Percentiles rank a stretch among this genome's conserved stretches.
These are phyloP conservation scores for Cecropterus lyciades DNA, from an alignment of 1,140 invertebrate genomes.

Conservation along the genomic window DNA sequence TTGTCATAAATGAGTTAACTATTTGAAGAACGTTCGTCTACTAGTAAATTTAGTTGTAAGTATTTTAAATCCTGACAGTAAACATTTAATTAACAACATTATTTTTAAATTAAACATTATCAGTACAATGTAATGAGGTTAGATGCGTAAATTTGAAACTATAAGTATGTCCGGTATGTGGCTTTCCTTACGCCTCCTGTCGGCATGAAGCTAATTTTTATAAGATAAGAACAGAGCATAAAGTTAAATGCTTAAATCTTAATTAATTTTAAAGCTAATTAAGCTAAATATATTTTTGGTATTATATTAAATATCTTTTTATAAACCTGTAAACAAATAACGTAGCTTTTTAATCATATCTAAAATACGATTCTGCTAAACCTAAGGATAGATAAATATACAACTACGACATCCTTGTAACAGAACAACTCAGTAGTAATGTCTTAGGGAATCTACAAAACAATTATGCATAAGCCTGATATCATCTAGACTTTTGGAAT, in stretches of 20 bases:
- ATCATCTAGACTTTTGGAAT: too few species aligned
- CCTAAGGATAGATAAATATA: background rate
- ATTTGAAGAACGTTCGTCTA: too few species aligned
- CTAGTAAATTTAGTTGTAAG: too few species aligned
- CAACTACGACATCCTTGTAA: too few species aligned
- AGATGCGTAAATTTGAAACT: background rate
- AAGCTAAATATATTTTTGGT: conserved; percentile 30
- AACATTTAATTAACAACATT: too few species aligned
- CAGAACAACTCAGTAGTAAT: too few species aligned
- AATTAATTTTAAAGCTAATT: conserved; percentile 8
- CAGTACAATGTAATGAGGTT: too few species aligned
- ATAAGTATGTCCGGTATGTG: background rate
- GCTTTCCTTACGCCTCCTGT: background rate
- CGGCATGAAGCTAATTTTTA: background rate
- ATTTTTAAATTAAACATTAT: too few species aligned
- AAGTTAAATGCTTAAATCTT: conserved; percentile 26
- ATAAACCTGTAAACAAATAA: conserved; percentile 11
- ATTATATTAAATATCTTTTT: conserved; percentile 22
- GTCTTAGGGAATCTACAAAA: too few species aligned
- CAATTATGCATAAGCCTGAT: too few species aligned
- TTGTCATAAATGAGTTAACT: too few species aligned
- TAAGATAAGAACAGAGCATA: background rate
- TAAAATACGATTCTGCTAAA: background rate
- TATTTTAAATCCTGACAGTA: too few species aligned
- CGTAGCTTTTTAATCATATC: conserved; percentile 3